Base-by-base conservation (phyloP, 2,888 invertebrate genomes). In the Eupithecia tripunctaria region DNA sequence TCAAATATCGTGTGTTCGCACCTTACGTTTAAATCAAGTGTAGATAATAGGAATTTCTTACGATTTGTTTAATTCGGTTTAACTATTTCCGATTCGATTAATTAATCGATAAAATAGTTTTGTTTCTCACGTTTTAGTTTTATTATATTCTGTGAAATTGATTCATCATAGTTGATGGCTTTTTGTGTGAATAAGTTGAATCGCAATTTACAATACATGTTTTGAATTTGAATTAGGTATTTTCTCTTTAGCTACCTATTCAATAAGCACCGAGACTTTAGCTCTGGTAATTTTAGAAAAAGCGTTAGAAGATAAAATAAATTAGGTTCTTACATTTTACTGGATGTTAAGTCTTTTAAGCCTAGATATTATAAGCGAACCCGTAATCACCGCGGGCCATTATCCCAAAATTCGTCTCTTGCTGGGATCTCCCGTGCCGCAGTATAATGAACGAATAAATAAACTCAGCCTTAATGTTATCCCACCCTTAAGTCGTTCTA, bases 391-490 rank as follows among this genome's bases (percentile, higher is more conserved):
- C 82, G 80, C 82, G 80, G 79, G 81, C 90, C 90, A 92, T 93
- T 92, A 92, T 89, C 91, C 93, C 92, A 91, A 93, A 93, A 92
- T 92, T 93, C 91, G 89, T 90, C 90, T 88, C 89, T 88, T 81
- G 85, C 88, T 86, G 85, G 82, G 92, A 91, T 88, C 91, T 90
- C 92, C 90, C 88, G 89, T 89, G 82, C 88, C 83, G 90, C 81
- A 81, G 84, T 85, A 89, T 93, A 93, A 93, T 93, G 93, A 94
- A 92, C 92, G 86, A 91, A 93, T 92, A 92, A 94, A 94, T 93
- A 94, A 94, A 93, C 93, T 90, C 90, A 84, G 90, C 90, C 91
- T 90, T 91, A 89, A 86, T 43, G 71, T 21, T 14, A 64, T 29
- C 56, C 70, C 74, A 76, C 64, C 72, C 72, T 75, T 80, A 79